phyloP scores from a whole-genome alignment of 2,888 invertebrate genomes.

The Polymixis lichenea region DNA sequence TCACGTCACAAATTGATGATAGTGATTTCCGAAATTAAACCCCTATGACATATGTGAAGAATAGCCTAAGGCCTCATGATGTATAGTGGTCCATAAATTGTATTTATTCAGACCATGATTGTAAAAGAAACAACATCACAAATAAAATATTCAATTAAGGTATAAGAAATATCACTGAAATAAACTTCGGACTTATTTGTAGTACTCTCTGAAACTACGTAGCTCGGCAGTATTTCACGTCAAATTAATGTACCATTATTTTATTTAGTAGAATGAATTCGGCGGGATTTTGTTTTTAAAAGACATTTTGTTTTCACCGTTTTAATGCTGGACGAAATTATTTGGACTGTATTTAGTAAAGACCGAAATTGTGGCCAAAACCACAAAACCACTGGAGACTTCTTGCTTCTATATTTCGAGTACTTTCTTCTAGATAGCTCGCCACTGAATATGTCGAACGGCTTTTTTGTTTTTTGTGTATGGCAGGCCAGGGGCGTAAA shows the following conservation, averaged over 20 bases:
- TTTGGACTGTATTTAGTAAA: not conserved
- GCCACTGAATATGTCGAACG: too few species aligned
- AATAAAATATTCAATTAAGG: slow-evolving; percentile 26
- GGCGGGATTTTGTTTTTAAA: slow-evolving; percentile 18
- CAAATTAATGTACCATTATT: slow-evolving; percentile 64
- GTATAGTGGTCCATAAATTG: slow-evolving; percentile 6
- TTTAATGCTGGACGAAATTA: slow-evolving; percentile 10
- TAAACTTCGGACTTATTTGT: slow-evolving; percentile 40
- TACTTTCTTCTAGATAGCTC: too few species aligned
- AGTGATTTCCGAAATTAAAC: not conserved
- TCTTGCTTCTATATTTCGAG: too few species aligned
- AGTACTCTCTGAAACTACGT: slow-evolving; percentile 18
- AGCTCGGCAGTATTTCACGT: slow-evolving; percentile 53
- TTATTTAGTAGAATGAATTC: slow-evolving; percentile 49
- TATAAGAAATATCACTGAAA: slow-evolving; percentile 23
- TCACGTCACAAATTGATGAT: not conserved
- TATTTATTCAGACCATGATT: not conserved
- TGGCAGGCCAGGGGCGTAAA: too few species aligned
- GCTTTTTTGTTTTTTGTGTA: too few species aligned
- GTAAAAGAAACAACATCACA: not conserved
- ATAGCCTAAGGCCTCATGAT: not conserved
- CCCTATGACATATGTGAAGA: too few species aligned
- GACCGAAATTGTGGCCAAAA: not conserved
- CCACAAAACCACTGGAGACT: too few species aligned
- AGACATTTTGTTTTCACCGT: slow-evolving; percentile 16